Evolutionary conservation across 2,113 vertebrate species (phyloP).

Genomic region (Mionectes macconnelli): DNA sequence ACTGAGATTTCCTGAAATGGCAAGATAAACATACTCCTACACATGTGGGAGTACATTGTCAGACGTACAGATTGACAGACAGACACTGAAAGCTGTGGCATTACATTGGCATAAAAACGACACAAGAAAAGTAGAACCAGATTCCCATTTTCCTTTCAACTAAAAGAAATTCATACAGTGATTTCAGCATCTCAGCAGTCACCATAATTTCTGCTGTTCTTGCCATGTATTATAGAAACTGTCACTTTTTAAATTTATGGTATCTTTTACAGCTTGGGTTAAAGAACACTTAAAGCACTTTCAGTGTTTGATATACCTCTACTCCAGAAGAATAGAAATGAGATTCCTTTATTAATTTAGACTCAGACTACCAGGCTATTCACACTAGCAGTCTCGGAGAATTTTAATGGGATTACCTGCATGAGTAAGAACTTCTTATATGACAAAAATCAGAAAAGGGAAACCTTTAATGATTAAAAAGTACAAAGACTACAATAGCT

Average conservation of each 20-base stretch:
- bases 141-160: neutral
- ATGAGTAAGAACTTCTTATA: neutral
- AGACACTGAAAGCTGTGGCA: neutral
- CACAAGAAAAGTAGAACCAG: neutral
- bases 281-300: constrained; percentile 33
- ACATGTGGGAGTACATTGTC: neutral
- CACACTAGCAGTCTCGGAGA: neutral
- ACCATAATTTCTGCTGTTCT: neutral
- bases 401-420: constrained; percentile 8
- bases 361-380: neutral
- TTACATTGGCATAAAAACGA: neutral
- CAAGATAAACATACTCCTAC: neutral
- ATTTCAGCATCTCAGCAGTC: neutral
- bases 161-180: neutral
- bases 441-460: neutral
- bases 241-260: constrained; percentile 20
- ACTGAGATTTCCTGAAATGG: neutral
- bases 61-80: neutral
- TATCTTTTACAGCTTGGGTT: constrained; percentile 4
- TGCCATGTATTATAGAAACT: neutral
- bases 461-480: neutral
- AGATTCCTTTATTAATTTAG: constrained; percentile 29
- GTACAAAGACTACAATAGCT: neutral
- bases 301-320: constrained; percentile 1
- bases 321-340: constrained; percentile 16